Evolutionary conservation across 2,113 vertebrate species (phyloP).

Genomic region (Ploceus nigricollis): DNA sequence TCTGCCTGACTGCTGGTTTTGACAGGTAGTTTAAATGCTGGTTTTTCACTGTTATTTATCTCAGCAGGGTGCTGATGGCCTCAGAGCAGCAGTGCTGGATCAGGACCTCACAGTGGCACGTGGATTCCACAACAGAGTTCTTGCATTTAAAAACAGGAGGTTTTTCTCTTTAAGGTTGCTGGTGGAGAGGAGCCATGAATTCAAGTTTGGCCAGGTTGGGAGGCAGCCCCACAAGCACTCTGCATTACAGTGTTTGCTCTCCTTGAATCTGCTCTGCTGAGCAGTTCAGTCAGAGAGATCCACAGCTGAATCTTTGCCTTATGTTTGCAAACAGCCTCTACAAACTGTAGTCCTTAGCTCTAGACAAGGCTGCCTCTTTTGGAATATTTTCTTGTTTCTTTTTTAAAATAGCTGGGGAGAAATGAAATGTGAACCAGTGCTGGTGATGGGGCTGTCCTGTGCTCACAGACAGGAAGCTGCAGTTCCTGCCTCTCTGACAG

Average conservation of each 20-base stretch:
- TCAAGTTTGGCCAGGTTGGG: neutral
- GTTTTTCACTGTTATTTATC: neutral
- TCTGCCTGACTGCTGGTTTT: neutral
- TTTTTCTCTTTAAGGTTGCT: neutral
- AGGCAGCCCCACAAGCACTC: neutral
- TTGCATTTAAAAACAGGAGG: neutral
- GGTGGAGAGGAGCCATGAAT: neutral
- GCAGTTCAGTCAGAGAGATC: neutral
- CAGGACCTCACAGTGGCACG: neutral
- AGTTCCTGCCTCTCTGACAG: neutral
- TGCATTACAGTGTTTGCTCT: neutral
- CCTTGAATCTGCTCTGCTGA: neutral
- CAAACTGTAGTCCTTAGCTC: neutral
- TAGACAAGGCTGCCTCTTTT: neutral
- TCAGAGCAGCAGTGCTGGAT: neutral
- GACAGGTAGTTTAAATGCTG: neutral
- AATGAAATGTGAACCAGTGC: neutral
- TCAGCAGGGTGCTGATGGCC: neutral
- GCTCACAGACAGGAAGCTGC: neutral
- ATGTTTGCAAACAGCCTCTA: neutral
- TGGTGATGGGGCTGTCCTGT: neutral
- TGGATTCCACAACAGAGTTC: neutral
- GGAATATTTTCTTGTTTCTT: neutral
- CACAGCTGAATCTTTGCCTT: neutral
- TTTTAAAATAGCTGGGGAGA: neutral